phyloP scores from a whole-genome alignment of 2,113 vertebrate genomes.

The Merops nubicus region DNA sequence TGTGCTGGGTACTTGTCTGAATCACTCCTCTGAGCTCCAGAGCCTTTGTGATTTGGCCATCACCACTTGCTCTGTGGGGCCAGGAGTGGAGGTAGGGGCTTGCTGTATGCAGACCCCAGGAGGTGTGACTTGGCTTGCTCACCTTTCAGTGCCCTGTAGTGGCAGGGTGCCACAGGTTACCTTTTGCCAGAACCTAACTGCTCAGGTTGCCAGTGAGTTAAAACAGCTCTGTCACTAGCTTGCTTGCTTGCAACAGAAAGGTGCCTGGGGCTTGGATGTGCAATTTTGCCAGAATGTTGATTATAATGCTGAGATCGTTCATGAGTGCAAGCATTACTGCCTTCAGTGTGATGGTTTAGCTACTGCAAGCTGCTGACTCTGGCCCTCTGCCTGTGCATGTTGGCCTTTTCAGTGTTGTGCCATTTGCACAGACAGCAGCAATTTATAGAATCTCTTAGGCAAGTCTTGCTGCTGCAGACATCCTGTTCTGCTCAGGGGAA shows the following conservation, averaged over 20 bases:
- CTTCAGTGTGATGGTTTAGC: neutral
- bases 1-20: neutral
- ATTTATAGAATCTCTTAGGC: neutral
- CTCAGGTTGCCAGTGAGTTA: neutral
- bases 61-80: neutral
- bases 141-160: neutral
- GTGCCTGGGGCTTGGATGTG: neutral
- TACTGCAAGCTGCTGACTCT: neutral
- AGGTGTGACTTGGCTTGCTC: neutral
- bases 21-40: neutral
- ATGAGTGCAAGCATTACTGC: neutral
- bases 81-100: neutral
- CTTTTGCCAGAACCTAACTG: neutral
- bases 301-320: neutral
- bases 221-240: neutral
- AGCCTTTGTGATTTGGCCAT: neutral
- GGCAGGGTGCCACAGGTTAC: neutral
- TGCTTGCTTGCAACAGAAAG: neutral
- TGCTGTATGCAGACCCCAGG: neutral
- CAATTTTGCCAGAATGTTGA: neutral
- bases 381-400: neutral
- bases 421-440: neutral
- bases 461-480: neutral
- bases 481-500: neutral
- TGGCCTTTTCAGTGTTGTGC: neutral